Percentiles rank a stretch among this genome's conserved stretches.
phyloP scores from a whole-genome alignment of 2,797 vertebrate species.

The Bufotes viridis region DNA sequence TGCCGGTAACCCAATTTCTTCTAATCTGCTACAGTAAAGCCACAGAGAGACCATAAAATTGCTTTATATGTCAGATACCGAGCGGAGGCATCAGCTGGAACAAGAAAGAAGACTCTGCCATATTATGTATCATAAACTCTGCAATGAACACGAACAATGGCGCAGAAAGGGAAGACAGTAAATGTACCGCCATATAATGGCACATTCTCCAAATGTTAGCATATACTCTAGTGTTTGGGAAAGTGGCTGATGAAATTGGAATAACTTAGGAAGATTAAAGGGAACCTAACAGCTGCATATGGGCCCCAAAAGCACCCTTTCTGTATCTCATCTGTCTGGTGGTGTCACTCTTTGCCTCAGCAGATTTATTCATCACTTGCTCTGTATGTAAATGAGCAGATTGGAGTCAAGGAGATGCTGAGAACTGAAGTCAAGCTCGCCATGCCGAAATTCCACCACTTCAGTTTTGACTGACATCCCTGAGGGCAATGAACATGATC shows the following conservation, averaged over 20 bases:
- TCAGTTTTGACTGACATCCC: too few relatives aligned
- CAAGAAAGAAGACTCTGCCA: background rate
- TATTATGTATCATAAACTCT: conserved; percentile 11
- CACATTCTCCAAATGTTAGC: conserved; percentile 8
- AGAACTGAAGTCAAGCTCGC: too few relatives aligned
- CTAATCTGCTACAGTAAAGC: conserved; percentile 36
- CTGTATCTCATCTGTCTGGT: too few relatives aligned
- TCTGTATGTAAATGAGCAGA: too few relatives aligned
- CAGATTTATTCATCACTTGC: too few relatives aligned
- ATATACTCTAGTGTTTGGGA: background rate
- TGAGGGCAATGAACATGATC: too few relatives aligned
- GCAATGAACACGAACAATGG: background rate
- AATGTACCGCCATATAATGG: background rate
- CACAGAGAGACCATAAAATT: conserved; percentile 35
- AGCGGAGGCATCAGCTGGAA: background rate
- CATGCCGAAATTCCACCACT: too few relatives aligned
- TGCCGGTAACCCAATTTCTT: conserved; percentile 59
- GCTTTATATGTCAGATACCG: conserved; percentile 26
- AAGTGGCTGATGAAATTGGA: background rate
- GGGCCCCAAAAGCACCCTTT: too few relatives aligned
- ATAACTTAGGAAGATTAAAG: too few relatives aligned
- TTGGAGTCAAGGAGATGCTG: too few relatives aligned
- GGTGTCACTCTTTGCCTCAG: too few relatives aligned
- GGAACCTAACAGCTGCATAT: too few relatives aligned
- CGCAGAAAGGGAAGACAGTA: background rate